Evolutionary conservation across 2,888 invertebrate genomes (phyloP), one percentile per base, ranked within the genome.

Genomic region (Cerastoderma edule): DNA sequence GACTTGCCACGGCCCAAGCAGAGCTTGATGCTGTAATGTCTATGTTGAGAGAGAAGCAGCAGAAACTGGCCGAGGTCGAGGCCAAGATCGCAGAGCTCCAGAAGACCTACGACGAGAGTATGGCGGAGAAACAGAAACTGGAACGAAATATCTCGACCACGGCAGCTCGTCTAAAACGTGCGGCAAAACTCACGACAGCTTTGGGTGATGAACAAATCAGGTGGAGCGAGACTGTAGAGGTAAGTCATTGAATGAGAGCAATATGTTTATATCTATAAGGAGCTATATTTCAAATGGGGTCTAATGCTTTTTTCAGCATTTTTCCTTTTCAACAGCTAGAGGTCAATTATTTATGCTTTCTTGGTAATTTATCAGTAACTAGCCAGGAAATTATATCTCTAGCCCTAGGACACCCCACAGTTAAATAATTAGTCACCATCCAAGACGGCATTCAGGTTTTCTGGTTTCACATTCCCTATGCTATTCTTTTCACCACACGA

Each of bases 101-200:
- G 87, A 89, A 91, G 72, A 83, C 88, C 0, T 93, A 93, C 72
- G 93, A 93, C 68, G 89, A 93, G 78, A 92, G 92, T 69, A 90
- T 93, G 30, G 93, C 94, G 0, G 96, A 96, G 90, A 95, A 97
- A 87, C 95, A 96, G 87, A 95, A 95, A 39, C 93, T 96, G 56
- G 95, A 96, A 91, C 94, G 95, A 19, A 95, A 95, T 39, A 97
- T 97, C 76, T 95, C 95, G 83, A 92, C 97, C 57, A 97, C 97
- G 0, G 95, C 96, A 8, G 95, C 95, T 0, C 94, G 98, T 60
- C 93, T 98, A 24, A 95, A 95, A 78, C 94, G 97, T 72, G 97
- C 98, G 0, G 97, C 96, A 0, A 95, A 96, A 80, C 94, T 98
- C 19, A 97, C 97, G 10, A 95, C 96, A 35, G 98, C 98, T 0